A percentile compares a stretch with the other conserved stretches of the same genome.
Conservation (phyloP, 1,140 invertebrate genomes). For the Apis florea region DNA sequence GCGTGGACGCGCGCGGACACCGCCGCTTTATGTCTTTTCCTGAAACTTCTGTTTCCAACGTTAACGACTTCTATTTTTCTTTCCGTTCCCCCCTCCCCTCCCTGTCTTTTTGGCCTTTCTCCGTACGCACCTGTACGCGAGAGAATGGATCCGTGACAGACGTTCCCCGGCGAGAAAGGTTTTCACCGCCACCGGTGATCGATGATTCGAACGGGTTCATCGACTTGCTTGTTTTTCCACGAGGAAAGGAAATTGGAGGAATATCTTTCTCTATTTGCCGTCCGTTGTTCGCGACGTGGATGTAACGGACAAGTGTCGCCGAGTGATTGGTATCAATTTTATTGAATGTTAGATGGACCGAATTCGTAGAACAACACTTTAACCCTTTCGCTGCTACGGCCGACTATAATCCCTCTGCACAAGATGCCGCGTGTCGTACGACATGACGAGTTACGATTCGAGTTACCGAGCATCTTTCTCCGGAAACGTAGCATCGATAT, state of each 20-base stretch:
- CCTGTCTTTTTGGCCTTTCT: neutral
- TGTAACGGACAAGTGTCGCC: too few relatives aligned
- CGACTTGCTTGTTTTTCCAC: neutral
- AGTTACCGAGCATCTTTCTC: too few relatives aligned
- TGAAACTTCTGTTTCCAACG: constrained; percentile 21
- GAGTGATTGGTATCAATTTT: too few relatives aligned
- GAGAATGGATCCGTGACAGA: constrained; percentile 21
- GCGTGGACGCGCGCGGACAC: neutral
- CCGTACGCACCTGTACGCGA: neutral
- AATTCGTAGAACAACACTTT: too few relatives aligned
- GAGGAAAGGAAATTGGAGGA: neutral
- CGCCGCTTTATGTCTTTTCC: constrained; percentile 22
- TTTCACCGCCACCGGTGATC: constrained; percentile 8
- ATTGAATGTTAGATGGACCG: too few relatives aligned
- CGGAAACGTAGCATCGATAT: too few relatives aligned
- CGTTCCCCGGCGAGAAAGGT: neutral
- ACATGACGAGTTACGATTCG: too few relatives aligned
- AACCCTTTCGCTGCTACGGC: too few relatives aligned
- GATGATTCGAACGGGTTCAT: constrained; percentile 12
- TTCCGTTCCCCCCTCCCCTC: too few relatives aligned
- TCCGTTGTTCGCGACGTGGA: neutral
- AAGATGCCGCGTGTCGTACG: too few relatives aligned
- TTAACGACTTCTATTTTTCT: constrained; percentile 1
- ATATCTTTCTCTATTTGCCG: constrained; percentile 4
- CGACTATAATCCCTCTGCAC: too few relatives aligned